phyloP scores from a whole-genome alignment of 2,113 vertebrate genomes.

The Stomatorhinus ivindoensis region DNA sequence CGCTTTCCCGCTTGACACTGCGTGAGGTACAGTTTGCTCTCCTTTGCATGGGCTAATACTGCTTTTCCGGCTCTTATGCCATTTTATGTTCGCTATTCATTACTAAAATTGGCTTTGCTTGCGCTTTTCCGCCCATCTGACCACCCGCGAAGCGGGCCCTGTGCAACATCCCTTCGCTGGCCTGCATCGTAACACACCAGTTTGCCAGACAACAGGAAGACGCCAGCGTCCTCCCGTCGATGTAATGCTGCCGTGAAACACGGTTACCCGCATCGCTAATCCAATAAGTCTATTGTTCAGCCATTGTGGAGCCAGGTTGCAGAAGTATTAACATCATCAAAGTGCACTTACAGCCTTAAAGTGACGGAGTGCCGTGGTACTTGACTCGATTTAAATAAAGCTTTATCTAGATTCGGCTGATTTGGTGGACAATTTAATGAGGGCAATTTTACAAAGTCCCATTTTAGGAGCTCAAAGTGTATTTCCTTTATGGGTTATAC shows the following conservation, averaged over 20 bases:
- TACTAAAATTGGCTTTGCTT: neutral
- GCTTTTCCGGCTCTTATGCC: neutral
- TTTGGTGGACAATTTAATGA: neutral
- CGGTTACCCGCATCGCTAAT: neutral
- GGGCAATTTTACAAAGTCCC: slow-evolving; percentile 1
- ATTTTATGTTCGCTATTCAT: neutral
- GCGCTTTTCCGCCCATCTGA: neutral
- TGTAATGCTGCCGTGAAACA: neutral
- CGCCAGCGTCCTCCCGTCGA: neutral
- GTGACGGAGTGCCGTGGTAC: neutral
- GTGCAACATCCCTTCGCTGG: neutral
- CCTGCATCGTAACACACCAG: neutral
- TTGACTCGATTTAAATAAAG: slow-evolving; percentile 11
- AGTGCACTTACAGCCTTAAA: slow-evolving; percentile 5
- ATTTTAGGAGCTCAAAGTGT: neutral
- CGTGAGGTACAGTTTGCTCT: neutral
- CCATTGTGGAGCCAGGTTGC: slow-evolving; percentile 3
- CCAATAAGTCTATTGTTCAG: slow-evolving; percentile 5
- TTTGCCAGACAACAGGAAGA: neutral
- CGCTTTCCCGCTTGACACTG: neutral
- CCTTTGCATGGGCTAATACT: neutral
- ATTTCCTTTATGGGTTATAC: neutral
- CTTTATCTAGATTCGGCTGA: slow-evolving; percentile 2
- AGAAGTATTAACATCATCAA: slow-evolving; percentile 9
- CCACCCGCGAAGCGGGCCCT: neutral